Evolutionary conservation across 2,888 invertebrate genomes (phyloP).

Genomic region (Emmelina monodactyla): DNA sequence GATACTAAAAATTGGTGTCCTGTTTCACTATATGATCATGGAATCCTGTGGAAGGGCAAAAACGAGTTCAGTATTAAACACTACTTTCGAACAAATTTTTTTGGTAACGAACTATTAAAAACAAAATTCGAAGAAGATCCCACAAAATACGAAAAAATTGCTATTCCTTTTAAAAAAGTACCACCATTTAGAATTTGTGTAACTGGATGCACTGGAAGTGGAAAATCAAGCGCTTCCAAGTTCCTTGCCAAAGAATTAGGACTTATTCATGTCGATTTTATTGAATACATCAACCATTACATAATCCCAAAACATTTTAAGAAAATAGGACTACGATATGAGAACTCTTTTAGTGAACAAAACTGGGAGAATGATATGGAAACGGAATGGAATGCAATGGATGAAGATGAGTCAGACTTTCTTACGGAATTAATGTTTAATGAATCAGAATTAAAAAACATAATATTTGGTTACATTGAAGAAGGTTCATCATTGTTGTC

Average conservation of each 20-base stretch:
- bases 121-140: slow-evolving; percentile 58
- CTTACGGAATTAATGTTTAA: slow-evolving; percentile 34
- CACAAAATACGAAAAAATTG: slow-evolving; percentile 47
- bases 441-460: slow-evolving; percentile 38
- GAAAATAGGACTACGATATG: slow-evolving; percentile 45
- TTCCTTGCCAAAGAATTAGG: slow-evolving; percentile 63
- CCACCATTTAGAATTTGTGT: slow-evolving; percentile 67
- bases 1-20: slow-evolving; percentile 70
- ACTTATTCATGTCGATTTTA: slow-evolving; percentile 57
- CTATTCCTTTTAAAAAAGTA: slow-evolving; percentile 40
- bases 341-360: slow-evolving; percentile 40
- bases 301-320: slow-evolving; percentile 47
- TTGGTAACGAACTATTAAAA: slow-evolving; percentile 53
- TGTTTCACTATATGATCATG: slow-evolving; percentile 58
- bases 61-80: slow-evolving; percentile 57
- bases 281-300: slow-evolving; percentile 33
- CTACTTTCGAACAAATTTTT: slow-evolving; percentile 60
- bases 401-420: slow-evolving; percentile 37
- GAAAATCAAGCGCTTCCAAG: slow-evolving; percentile 58
- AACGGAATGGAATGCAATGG: slow-evolving; percentile 37
- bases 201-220: slow-evolving; percentile 61
- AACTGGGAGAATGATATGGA: slow-evolving; percentile 36
- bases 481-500: slow-evolving; percentile 49
- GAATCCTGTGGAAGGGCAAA: slow-evolving; percentile 69
- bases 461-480: slow-evolving; percentile 56